phyloP scores from a whole-genome alignment of 2,888 invertebrate genomes.

The Drosophila dives region DNA sequence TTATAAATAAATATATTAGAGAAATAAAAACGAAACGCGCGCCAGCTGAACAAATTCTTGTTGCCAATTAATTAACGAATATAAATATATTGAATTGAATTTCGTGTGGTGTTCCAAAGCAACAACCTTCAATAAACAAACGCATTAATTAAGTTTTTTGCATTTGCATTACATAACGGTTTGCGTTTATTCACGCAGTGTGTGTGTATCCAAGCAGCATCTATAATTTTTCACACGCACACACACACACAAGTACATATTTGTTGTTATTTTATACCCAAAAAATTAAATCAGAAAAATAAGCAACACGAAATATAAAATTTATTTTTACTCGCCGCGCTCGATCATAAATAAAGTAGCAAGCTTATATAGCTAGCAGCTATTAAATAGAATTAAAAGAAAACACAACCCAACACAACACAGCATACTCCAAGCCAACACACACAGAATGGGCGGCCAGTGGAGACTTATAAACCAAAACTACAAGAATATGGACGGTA shows the following conservation, averaged over 20 bases:
- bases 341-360: slow-evolving; percentile 51
- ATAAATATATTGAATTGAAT: slow-evolving; percentile 23
- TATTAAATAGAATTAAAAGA: slow-evolving; percentile 28
- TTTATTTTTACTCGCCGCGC: slow-evolving; percentile 57
- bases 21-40: slow-evolving; percentile 65
- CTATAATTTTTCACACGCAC: slow-evolving; percentile 23
- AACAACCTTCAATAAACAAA: slow-evolving; percentile 37
- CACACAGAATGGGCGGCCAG: slow-evolving; percentile 73
- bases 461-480: slow-evolving; percentile 81
- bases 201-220: slow-evolving; percentile 13
- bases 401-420: background rate
- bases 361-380: slow-evolving; percentile 13
- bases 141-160: slow-evolving; percentile 55
- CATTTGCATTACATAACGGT: slow-evolving; percentile 54
- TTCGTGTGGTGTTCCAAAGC: slow-evolving; percentile 58
- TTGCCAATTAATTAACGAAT: slow-evolving; percentile 44
- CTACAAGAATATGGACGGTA: slow-evolving; percentile 82
- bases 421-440: background rate
- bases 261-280: slow-evolving; percentile 37
- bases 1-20: slow-evolving; percentile 26
- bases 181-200: slow-evolving; percentile 7
- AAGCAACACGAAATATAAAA: slow-evolving; percentile 16
- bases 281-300: slow-evolving; percentile 34
- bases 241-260: background rate
- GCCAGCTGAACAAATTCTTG: slow-evolving; percentile 32